Base-by-base conservation (phyloP, 1,140 invertebrate genomes). In the Bombus consobrinus region DNA sequence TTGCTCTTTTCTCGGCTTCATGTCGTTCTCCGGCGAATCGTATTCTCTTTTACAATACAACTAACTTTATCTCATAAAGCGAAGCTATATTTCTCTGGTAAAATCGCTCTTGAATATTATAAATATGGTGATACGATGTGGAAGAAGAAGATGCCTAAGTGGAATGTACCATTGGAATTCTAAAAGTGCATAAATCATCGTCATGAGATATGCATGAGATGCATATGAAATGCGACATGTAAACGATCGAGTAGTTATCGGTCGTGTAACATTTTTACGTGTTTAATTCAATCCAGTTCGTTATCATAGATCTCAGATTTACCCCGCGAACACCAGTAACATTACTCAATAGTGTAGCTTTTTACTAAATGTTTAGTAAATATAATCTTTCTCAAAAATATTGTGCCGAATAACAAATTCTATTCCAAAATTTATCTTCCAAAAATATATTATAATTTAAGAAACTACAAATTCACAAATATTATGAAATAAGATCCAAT, bases 191-290 rank as follows among this genome's bases (percentile, higher is more conserved):
- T 53, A 32, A 43, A 75, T 53, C 43, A 34, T 75, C 43, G 43
- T 53, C 53, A 75, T 53, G 41, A 15, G 43, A 53, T 75, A 75
- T 53, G 73, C 22, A 75, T 43, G 43, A 75, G 73, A 75, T 34
- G 41, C 43, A 75, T 34, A 32, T 34, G 43, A 75, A 53, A 75
- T 34, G n/a, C 32, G n/a, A 75, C n/a, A 53, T 25, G n/a, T 53
- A 75, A 43, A 53, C 43, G 73, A 53, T 34, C n/a, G 73, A 53
- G n/a, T 3, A 53, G 41, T 47, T 75, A 75, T 47, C 32, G n/a
- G 72, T 22, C 71, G 28, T 28, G 15, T 74, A 22, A 47, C 5
- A 72, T 8, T 72, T 41, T 43, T 41, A n/a, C 28, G 28, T 13
- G 25, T 43, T 72, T n/a, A 72, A 72, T 72, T 72, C 69, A 39